A percentile compares a stretch with the other conserved stretches of the same genome.
phyloP scores from a whole-genome alignment of 1,140 invertebrate species.

The Amphibalanus amphitrite region DNA sequence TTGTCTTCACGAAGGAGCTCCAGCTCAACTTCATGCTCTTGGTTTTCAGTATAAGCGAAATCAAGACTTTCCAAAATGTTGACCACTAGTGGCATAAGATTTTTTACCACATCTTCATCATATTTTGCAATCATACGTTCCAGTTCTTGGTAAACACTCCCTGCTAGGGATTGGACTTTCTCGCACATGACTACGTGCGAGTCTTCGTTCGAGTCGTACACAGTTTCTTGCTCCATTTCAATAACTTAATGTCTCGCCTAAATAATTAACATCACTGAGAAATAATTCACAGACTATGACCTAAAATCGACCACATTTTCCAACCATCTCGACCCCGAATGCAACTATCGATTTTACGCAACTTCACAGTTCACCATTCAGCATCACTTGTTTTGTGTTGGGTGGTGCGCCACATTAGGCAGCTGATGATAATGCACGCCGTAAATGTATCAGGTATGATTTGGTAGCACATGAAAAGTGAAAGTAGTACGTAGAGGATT shows the following conservation, averaged over 20 bases:
- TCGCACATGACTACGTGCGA: slow-evolving; percentile 87
- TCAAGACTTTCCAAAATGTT: slow-evolving; percentile 95
- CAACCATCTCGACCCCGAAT: neutral
- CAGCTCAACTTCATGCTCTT: slow-evolving; percentile 92
- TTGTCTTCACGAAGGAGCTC: slow-evolving; percentile 96
- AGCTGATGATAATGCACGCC: too few species aligned
- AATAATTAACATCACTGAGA: neutral
- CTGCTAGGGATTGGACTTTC: slow-evolving; percentile 84
- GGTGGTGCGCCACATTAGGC: too few species aligned
- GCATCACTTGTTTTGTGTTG: too few species aligned
- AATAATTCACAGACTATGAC: neutral
- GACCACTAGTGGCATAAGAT: slow-evolving; percentile 92
- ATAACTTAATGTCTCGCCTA: slow-evolving; percentile 8
- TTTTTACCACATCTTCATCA: slow-evolving; percentile 97
- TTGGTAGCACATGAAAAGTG: too few species aligned
- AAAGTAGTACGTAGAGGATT: too few species aligned
- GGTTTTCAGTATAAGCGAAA: slow-evolving; percentile 87
- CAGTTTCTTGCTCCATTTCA: slow-evolving; percentile 41
- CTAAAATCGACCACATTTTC: neutral
- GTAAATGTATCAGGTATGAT: too few species aligned
- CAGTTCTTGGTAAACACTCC: slow-evolving; percentile 97
- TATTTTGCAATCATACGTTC: slow-evolving; percentile 94
- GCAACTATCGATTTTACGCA: slow-evolving; percentile 5
- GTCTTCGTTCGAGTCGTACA: slow-evolving; percentile 67
- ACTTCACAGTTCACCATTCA: neutral